These are phyloP conservation scores for Crepidodera aurea DNA, from an alignment of 2,888 invertebrate species.

Conservation along the genomic window DNA sequence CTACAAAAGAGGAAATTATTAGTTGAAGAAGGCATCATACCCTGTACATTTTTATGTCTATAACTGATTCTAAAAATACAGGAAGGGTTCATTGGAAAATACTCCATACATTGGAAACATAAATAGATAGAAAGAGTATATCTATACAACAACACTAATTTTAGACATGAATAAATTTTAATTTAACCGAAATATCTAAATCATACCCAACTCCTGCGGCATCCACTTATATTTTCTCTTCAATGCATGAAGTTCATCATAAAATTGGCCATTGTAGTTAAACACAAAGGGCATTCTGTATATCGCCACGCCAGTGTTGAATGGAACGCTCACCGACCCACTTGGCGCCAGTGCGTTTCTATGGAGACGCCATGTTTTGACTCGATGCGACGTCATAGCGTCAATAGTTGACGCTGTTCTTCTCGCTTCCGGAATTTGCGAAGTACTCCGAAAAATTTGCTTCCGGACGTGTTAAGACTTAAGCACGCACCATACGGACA, in stretches of 20 bases:
- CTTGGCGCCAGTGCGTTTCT: slow-evolving; percentile 54
- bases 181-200: too few relatives aligned
- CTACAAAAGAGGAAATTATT: too few relatives aligned
- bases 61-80: too few relatives aligned
- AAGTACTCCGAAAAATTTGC: slow-evolving; percentile 18
- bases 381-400: slow-evolving; percentile 55
- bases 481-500: too few relatives aligned
- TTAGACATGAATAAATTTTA: too few relatives aligned
- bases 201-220: background rate
- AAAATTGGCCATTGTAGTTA: slow-evolving; percentile 17
- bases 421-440: slow-evolving; percentile 12
- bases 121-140: too few relatives aligned
- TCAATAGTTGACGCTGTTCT: slow-evolving; percentile 41
- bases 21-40: too few relatives aligned
- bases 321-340: slow-evolving; percentile 42
- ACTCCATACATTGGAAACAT: too few relatives aligned
- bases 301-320: slow-evolving; percentile 26
- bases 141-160: too few relatives aligned
- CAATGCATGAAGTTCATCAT: slow-evolving; percentile 12
- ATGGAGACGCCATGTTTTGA: slow-evolving; percentile 59
- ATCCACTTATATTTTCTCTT: slow-evolving; percentile 8
- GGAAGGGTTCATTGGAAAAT: too few relatives aligned
- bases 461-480: background rate
- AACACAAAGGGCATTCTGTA: slow-evolving; percentile 30
- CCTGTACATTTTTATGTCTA: too few relatives aligned